A percentile compares a stretch with the other conserved stretches of the same genome.
phyloP scores from a whole-genome alignment of 2,113 vertebrate genomes.

The Hymenochirus boettgeri region DNA sequence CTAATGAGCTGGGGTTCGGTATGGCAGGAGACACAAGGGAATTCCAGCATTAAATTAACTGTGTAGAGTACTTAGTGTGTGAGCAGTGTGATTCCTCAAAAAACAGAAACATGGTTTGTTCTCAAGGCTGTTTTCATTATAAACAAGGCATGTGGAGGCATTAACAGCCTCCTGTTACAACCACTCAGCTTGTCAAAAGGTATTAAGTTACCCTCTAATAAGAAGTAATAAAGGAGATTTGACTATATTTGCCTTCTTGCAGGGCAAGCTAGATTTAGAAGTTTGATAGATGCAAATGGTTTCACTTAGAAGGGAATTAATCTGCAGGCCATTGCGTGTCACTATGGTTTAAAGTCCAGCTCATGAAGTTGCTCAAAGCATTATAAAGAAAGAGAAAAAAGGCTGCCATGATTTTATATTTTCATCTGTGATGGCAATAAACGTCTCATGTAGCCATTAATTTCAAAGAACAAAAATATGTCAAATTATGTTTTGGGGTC shows the following conservation, averaged over 20 bases:
- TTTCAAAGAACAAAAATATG: slow-evolving; percentile 19
- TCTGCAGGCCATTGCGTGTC: slow-evolving; percentile 23
- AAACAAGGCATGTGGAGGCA: slow-evolving; percentile 60
- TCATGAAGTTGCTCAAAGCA: background rate
- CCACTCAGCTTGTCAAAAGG: slow-evolving; percentile 70
- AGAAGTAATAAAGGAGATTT: slow-evolving; percentile 74
- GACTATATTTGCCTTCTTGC: slow-evolving; percentile 49
- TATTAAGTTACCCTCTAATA: slow-evolving; percentile 76
- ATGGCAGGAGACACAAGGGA: slow-evolving; percentile 74
- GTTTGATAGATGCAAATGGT: slow-evolving; percentile 47
- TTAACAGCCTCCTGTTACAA: slow-evolving; percentile 69
- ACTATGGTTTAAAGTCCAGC: slow-evolving; percentile 19
- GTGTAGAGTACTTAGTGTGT: slow-evolving; percentile 75
- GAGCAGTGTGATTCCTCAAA: slow-evolving; percentile 66
- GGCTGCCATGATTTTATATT: background rate
- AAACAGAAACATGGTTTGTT: slow-evolving; percentile 61
- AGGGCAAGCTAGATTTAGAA: slow-evolving; percentile 43
- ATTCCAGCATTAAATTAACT: slow-evolving; percentile 75
- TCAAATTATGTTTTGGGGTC: slow-evolving; percentile 17
- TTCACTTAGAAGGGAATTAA: slow-evolving; percentile 42
- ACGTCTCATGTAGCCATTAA: slow-evolving; percentile 2
- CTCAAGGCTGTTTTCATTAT: slow-evolving; percentile 61
- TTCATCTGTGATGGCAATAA: slow-evolving; percentile 1
- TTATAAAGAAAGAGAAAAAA: slow-evolving; percentile 17
- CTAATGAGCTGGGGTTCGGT: slow-evolving; percentile 84